A percentile compares a stretch with the other conserved stretches of the same genome.
phyloP scores from a whole-genome alignment of 2,113 vertebrate species.

The Monarcha castaneiventris region DNA sequence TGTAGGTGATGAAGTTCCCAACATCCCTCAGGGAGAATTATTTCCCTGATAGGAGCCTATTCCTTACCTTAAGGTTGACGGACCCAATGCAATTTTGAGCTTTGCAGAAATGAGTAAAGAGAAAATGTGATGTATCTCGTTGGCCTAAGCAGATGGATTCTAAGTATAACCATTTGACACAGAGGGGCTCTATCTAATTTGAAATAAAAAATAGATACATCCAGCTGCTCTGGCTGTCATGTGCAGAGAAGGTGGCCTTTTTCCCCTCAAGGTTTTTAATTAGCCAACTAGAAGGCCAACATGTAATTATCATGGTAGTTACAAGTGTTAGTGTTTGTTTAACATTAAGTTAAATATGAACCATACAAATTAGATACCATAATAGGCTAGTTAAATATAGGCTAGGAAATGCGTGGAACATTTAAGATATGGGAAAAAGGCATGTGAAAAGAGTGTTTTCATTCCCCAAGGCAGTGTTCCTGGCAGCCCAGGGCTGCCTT shows the following conservation, averaged over 20 bases:
- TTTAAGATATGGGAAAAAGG: constrained; percentile 31
- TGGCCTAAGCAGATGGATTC: neutral
- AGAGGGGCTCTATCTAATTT: neutral
- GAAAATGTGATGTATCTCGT: neutral
- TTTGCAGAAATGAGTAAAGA: neutral
- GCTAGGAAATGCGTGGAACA: neutral
- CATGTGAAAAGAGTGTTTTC: neutral
- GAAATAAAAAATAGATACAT: neutral
- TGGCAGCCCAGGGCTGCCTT: neutral
- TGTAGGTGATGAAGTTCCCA: neutral
- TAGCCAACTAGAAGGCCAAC: neutral
- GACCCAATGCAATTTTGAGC: neutral
- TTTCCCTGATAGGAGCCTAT: neutral
- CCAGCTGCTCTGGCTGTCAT: neutral
- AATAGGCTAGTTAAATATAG: constrained; percentile 39
- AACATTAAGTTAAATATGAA: neutral
- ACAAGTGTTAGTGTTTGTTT: neutral
- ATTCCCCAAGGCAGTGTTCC: constrained; percentile 30
- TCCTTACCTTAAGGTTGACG: neutral
- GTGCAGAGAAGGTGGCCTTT: neutral
- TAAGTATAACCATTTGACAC: neutral
- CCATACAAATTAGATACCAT: neutral
- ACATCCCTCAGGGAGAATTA: neutral
- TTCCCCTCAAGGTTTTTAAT: neutral
- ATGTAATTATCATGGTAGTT: neutral